Evolutionary conservation across 2,113 vertebrate species (phyloP).

Genomic region (Cricetomys ansorgei): DNA sequence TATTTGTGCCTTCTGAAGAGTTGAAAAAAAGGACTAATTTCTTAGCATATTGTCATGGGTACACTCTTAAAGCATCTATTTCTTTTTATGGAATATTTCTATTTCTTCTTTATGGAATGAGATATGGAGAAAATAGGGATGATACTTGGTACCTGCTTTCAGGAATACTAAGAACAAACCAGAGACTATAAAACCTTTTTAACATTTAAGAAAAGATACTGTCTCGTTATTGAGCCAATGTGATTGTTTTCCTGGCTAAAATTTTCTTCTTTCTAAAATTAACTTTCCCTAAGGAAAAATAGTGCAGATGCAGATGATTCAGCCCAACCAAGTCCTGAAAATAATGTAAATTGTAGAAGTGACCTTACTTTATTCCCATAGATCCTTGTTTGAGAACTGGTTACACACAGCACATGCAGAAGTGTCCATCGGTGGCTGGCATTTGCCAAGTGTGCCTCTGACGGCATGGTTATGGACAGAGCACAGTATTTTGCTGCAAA

Average conservation of each 20-base stretch:
- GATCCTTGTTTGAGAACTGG: slow-evolving; percentile 43
- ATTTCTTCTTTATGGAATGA: not conserved
- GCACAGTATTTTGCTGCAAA: slow-evolving; percentile 48
- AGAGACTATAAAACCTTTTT: slow-evolving; percentile 35
- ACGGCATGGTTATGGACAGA: slow-evolving; percentile 66
- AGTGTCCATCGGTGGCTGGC: slow-evolving; percentile 69
- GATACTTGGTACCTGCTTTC: slow-evolving; percentile 5
- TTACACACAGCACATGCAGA: slow-evolving; percentile 60
- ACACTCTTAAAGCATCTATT: not conserved
- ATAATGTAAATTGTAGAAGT: slow-evolving; percentile 64
- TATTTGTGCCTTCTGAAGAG: slow-evolving; percentile 43
- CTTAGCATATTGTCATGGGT: not conserved
- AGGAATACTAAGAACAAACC: slow-evolving; percentile 45
- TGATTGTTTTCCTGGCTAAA: slow-evolving; percentile 74
- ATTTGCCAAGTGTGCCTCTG: slow-evolving; percentile 72
- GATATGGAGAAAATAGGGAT: slow-evolving; percentile 33
- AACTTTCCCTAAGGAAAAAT: slow-evolving; percentile 79
- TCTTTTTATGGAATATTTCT: not conserved
- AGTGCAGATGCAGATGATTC: slow-evolving; percentile 69
- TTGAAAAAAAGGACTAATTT: slow-evolving; percentile 28
- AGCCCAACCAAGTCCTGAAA: slow-evolving; percentile 68
- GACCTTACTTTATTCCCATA: slow-evolving; percentile 78
- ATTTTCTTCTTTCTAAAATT: slow-evolving; percentile 79
- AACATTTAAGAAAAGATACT: slow-evolving; percentile 63
- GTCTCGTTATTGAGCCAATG: slow-evolving; percentile 65